Conservation (phyloP, 2,113 vertebrate species). For the Manacus vitellinus region DNA sequence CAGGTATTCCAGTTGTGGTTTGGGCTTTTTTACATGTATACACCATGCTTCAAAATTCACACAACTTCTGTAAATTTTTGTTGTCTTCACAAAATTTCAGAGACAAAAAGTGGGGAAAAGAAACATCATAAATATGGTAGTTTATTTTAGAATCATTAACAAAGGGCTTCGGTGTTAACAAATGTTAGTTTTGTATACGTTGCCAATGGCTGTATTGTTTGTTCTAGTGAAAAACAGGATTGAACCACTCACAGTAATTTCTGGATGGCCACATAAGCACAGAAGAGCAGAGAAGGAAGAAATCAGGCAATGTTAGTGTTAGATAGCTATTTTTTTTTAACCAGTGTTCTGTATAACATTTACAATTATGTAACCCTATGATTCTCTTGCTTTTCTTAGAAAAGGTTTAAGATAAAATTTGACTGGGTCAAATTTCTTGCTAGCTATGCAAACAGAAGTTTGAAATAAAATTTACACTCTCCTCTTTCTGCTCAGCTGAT, state of each 20-base stretch:
- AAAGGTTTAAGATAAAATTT: neutral
- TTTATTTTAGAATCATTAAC: neutral
- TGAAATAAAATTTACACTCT: neutral
- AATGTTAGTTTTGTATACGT: neutral
- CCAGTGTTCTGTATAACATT: neutral
- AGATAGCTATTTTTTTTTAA: neutral
- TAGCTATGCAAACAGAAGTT: neutral
- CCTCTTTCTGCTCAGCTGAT: neutral
- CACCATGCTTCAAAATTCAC: neutral
- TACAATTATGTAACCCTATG: neutral
- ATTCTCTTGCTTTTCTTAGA: neutral
- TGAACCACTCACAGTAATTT: neutral
- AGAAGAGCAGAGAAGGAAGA: neutral
- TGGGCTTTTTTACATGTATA: neutral
- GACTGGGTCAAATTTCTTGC: neutral
- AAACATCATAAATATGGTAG: neutral
- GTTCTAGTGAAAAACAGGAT: neutral
- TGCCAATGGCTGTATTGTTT: neutral
- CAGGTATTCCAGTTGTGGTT: neutral
- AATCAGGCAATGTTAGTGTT: neutral
- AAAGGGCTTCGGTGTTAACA: neutral
- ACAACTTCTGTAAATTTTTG: neutral
- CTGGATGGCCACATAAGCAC: neutral
- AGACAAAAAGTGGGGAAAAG: neutral
- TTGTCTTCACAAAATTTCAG: neutral